A percentile compares a stretch with the other conserved stretches of the same genome.
These are phyloP conservation scores for Microcebus lehilahytsara DNA, from an alignment of 2,113 vertebrate species.

Conservation along the genomic window DNA sequence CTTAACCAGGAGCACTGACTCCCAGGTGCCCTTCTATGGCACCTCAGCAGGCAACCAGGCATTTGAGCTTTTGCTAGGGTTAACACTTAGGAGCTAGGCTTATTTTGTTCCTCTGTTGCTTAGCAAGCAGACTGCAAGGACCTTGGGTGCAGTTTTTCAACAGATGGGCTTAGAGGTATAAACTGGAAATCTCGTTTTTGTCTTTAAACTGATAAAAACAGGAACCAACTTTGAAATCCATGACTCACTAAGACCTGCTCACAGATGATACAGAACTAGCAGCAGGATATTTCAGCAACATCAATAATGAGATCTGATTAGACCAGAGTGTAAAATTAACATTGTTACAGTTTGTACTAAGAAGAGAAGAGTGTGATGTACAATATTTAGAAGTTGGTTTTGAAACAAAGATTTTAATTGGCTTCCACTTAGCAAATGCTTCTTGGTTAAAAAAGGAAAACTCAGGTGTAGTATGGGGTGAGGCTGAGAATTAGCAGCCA, in stretches of 20 bases:
- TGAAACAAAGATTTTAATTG: slow-evolving; percentile 33
- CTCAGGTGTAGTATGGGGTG: background rate
- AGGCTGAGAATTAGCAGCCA: background rate
- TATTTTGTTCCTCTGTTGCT: background rate
- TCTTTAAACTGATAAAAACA: background rate
- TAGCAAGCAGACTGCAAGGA: background rate
- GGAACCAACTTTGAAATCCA: background rate
- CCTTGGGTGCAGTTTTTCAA: background rate
- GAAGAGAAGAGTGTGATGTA: background rate
- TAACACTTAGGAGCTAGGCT: background rate
- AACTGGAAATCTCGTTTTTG: background rate
- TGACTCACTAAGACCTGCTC: background rate
- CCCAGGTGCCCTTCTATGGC: background rate
- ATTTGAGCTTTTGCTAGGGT: background rate
- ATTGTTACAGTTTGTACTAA: background rate
- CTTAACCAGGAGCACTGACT: background rate
- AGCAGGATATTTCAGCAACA: background rate
- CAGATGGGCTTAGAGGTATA: background rate
- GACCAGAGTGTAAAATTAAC: background rate
- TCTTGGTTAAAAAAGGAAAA: background rate
- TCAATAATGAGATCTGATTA: background rate
- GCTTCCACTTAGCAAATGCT: background rate
- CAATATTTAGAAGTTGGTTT: slow-evolving; percentile 21
- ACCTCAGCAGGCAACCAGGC: background rate
- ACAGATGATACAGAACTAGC: background rate